These are phyloP conservation scores for Perithous albicinctus DNA, from an alignment of 2,888 invertebrate genomes.

Conservation along the genomic window DNA sequence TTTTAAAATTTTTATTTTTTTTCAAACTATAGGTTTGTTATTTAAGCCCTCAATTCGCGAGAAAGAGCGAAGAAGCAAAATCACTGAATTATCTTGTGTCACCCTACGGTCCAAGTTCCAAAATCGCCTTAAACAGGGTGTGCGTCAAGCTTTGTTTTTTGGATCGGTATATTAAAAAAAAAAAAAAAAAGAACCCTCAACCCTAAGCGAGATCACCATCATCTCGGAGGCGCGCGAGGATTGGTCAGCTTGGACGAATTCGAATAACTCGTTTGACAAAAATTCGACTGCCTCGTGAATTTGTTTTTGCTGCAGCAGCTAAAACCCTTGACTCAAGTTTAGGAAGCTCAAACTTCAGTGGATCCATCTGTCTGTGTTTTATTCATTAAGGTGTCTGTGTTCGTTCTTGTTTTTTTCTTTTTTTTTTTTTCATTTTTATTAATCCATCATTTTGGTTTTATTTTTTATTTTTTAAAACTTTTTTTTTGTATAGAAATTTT, in stretches of 20 bases:
- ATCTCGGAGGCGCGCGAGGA: slow-evolving; percentile 12
- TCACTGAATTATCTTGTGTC: too few relatives aligned
- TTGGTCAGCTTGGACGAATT: slow-evolving; percentile 52
- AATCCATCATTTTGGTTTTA: slow-evolving; percentile 39
- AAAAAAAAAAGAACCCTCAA: too few relatives aligned
- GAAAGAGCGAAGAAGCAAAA: too few relatives aligned
- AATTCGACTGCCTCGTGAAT: slow-evolving; percentile 67
- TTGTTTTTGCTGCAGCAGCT: slow-evolving; percentile 79
- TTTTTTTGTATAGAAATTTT: slow-evolving; percentile 49
- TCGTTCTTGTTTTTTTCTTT: too few relatives aligned
- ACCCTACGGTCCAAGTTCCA: too few relatives aligned
- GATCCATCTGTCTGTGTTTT: slow-evolving; percentile 69
- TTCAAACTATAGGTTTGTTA: too few relatives aligned
- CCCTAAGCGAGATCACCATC: too few relatives aligned
- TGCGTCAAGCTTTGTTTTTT: neutral
- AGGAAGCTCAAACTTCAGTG: slow-evolving; percentile 81
- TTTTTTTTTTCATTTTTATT: slow-evolving; percentile 41
- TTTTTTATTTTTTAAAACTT: too few relatives aligned
- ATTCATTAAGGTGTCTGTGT: slow-evolving; percentile 51
- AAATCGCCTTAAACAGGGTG: slow-evolving; percentile 40
- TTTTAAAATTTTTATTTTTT: too few relatives aligned
- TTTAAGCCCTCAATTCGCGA: too few relatives aligned
- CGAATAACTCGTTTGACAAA: slow-evolving; percentile 48
- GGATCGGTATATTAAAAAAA: slow-evolving; percentile 19
- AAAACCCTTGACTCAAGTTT: slow-evolving; percentile 85